phyloP scores from a whole-genome alignment of 2,888 invertebrate genomes.

The Spialia ferax region DNA sequence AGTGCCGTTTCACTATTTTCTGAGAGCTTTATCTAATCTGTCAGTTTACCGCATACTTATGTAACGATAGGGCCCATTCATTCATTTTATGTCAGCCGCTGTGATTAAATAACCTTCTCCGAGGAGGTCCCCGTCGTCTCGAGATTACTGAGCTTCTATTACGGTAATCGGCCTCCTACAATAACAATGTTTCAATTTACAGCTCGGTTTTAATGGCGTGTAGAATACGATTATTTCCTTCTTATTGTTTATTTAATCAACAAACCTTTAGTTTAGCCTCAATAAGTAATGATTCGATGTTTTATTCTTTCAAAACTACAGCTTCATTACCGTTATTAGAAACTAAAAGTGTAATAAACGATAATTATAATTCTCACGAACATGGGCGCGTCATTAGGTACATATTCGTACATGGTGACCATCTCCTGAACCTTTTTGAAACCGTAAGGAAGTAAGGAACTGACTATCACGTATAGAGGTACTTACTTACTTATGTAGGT shows the following conservation, averaged over 20 bases:
- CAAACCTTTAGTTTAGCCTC: conserved; percentile 5
- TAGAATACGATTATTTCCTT: conserved; percentile 1
- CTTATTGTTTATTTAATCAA: conserved; percentile 11
- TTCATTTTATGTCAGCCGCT: conserved; percentile 34
- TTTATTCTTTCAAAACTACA: conserved; percentile 9
- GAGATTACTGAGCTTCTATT: conserved; percentile 28
- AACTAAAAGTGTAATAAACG: conserved; percentile 28
- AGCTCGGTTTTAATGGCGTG: conserved; percentile 3
- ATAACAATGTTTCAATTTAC: conserved; percentile 27
- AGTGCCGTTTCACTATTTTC: conserved; percentile 42
- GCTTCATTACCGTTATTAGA: conserved; percentile 37
- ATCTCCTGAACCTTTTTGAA: too few relatives aligned
- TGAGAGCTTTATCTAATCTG: conserved; percentile 50
- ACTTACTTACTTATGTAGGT: too few relatives aligned
- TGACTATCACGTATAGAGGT: too few relatives aligned
- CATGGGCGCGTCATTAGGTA: conserved; percentile 18
- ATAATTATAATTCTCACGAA: conserved; percentile 36
- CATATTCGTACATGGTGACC: too few relatives aligned
- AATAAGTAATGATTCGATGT: conserved; percentile 5
- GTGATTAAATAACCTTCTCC: conserved; percentile 36
- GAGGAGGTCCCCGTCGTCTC: conserved; percentile 17
- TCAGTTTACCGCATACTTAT: conserved; percentile 48
- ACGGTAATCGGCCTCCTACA: conserved; percentile 22
- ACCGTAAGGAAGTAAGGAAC: too few relatives aligned
- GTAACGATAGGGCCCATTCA: conserved; percentile 38